Base-by-base conservation (phyloP, 2,113 vertebrate species). In the Bos javanicus region DNA sequence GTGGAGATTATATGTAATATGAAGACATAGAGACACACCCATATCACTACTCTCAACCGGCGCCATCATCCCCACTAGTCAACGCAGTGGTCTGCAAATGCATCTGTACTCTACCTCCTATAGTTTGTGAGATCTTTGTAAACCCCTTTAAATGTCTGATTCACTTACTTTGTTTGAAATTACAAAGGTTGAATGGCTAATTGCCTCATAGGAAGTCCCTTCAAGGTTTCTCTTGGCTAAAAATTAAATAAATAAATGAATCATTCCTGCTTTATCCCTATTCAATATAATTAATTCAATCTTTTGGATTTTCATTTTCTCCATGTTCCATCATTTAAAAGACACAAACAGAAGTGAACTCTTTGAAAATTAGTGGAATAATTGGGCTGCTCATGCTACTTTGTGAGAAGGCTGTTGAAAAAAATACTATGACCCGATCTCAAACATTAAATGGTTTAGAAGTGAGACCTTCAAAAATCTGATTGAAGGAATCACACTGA, bases 381-480 rank as follows among this genome's bases (percentile, higher is more conserved):
- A 99, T 98, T 98, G 94, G 90, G 83, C 97, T 98, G 97, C 84
- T 98, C 93, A 90, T 92, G 97, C 93, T 95, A 95, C 83, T 98
- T 97, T 97, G 94, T 25, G 3, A 98, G 98, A 98, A 2, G 15
- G 76, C 95, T 97, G 59, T 97, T 96, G 94, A 97, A 98, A 97
- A 97, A 98, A 62, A 0, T 81, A 92, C 90, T 50, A 59, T 95
- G 96, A 84, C 95, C 82, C 95, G 60, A 97, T 98, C 98, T 98
- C 97, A 98, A 97, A 98, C 74, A 97, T 98, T 98, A 98, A 98
- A 98, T 98, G 93, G 94, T 97, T 98, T 98, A 98, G 98, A 97
- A 98, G 97, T 95, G 92, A 98, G 91, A 87, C 96, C 86, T 97
- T 98, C 95, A 96, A 97, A 98, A 98, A 98, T 97, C 96, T 98